Evolutionary conservation across 2,888 invertebrate genomes (phyloP), one percentile per base, ranked within the genome.

Genomic region (Oconnorella tubifera): DNA sequence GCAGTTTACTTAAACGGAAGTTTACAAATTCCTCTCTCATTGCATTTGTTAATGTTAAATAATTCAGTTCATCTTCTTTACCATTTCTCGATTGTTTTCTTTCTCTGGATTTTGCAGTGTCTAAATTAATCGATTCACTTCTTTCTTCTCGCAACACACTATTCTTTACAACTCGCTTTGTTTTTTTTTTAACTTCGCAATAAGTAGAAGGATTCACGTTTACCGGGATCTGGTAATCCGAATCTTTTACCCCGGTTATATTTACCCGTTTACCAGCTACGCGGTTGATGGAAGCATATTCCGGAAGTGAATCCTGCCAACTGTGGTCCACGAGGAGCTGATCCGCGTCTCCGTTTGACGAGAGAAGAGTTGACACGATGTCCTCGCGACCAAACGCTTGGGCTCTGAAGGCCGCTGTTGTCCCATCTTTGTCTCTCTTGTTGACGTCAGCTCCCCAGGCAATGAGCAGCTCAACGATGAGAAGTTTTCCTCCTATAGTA

Each of bases 351-450:
- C 62, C 65, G 6, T 56, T 53, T n/a, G 58, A 49, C n/a, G 32
- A 25, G 27, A 56, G 33, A 56, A 71, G 62, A 40, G 51, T 63
- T 14, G 48, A 27, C 4, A 70, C 71, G n/a, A 72, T 48, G 59
- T 63, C 63, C 2, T 63, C 48, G 62, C 70, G 69, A 4, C 67
- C 68, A 49, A 63, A 66, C 2, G 58, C 51, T 31, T 68, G 56
- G 10, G 70, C 70, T 25, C 70, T 27, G 64, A 63, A 68, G 48
- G 69, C 69, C 14, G 72, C 65, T 2, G 70, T 66, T n/a, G 72
- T 72, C n/a, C 72, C 72, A 58, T 72, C 72, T 49, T 72, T 60
- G 62, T 72, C 72, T 23, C 72, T 56, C 14, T 50, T 10, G 28
- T 48, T 53, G 31, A 68, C 48, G 66, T 72, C 60, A 27, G 64